A percentile compares a stretch with the other conserved stretches of the same genome.
Evolutionary conservation across 64 coral and sea anemone genomes (phyloP).

Genomic region (Montipora capricornis): DNA sequence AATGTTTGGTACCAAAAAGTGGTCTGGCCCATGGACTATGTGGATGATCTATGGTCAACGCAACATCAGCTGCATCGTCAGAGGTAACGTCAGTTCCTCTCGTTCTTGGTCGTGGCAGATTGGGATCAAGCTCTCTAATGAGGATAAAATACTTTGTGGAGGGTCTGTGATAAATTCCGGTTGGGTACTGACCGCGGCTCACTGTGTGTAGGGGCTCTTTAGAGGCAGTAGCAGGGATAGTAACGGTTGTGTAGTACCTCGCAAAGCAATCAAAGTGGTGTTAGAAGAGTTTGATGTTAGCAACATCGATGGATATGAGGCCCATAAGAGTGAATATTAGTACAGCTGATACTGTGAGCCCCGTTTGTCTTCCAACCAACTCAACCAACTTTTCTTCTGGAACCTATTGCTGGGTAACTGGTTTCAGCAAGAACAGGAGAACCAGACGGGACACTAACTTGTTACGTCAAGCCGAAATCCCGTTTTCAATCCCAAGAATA

Average conservation of each 20-base stretch:
- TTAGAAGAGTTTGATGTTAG: slow-evolving; percentile 82
- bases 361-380: slow-evolving; percentile 42
- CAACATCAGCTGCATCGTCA: slow-evolving; percentile 60
- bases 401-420: slow-evolving; percentile 44
- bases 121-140: slow-evolving; percentile 65
- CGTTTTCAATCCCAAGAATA: slow-evolving; percentile 14
- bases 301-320: slow-evolving; percentile 74
- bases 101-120: slow-evolving; percentile 86
- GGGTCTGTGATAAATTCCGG: slow-evolving; percentile 68
- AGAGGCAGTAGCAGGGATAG: slow-evolving; percentile 3
- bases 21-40: too few species aligned
- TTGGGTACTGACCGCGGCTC: slow-evolving; percentile 83
- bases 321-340: slow-evolving; percentile 54
- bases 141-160: slow-evolving; percentile 59
- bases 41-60: slow-evolving; percentile 44
- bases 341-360: slow-evolving; percentile 39
- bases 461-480: slow-evolving; percentile 65
- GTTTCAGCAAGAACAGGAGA: slow-evolving; percentile 32
- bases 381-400: slow-evolving; percentile 34
- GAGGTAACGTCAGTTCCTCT: slow-evolving; percentile 52
- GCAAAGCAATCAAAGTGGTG: slow-evolving; percentile 41
- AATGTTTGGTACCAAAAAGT: too few species aligned
- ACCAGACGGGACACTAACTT: slow-evolving; percentile 16
- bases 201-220: slow-evolving; percentile 68
- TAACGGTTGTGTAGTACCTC: slow-evolving; percentile 67